Base-by-base conservation (phyloP, 2,888 invertebrate species). In the Chorisops tibialis region DNA sequence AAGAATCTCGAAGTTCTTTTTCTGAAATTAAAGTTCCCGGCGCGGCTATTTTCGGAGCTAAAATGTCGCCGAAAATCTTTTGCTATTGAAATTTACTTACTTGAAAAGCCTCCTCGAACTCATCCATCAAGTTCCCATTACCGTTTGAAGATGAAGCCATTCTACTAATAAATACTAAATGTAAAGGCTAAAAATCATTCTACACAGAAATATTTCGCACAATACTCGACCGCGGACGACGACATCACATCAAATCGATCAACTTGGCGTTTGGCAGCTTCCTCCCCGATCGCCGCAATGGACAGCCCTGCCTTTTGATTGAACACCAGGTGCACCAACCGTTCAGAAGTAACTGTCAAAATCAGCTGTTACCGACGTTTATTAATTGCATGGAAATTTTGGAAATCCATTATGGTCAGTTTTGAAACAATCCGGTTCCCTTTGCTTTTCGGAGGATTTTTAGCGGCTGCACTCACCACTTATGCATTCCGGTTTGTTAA, bases 61-160 rank as follows among this genome's bases (percentile, higher is more conserved):
- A n/a, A n/a, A n/a, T n/a, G n/a, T n/a, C n/a, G n/a, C n/a, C n/a
- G n/a, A n/a, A n/a, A n/a, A n/a, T n/a, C n/a, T n/a, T n/a, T n/a
- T n/a, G n/a, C n/a, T n/a, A n/a, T n/a, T n/a, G n/a, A n/a, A n/a
- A n/a, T 30, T 1, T 21, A 48, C 41, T 77, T 81, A 90, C 90
- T 83, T 93, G 92, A 79, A 93, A 93, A 3, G 92, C 90, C 81
- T 93, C 92, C 79, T 93, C 93, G 72, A 93, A 92, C 77, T 93
- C 93, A 73, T 93, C 93, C 58, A 93, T 91, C 59, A 93, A 80
- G 81, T 92, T 93, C 45, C 91, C 90, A 77, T 87, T 88, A 64
- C 90, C 91, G 74, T 89, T 91, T 63, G 89, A 88, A 65, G 90
- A 71, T n/a, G 75, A 71, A 30, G 78, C 71, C 78, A 78, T 78